Conservation (phyloP, 2,888 invertebrate genomes). For the Drosophila prostipennis region DNA sequence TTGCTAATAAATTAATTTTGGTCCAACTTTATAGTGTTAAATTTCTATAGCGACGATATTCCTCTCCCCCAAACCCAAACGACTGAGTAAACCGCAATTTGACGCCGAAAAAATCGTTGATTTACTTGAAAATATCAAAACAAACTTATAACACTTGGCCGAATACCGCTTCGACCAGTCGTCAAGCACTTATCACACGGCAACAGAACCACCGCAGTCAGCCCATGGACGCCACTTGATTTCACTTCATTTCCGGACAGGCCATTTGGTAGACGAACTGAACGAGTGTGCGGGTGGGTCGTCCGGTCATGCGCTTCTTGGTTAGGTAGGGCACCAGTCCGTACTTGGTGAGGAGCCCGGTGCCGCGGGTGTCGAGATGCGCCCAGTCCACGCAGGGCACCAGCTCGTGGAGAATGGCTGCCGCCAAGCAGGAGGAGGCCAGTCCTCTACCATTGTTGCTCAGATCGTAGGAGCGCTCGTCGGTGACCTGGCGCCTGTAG, state of each 20-base stretch:
- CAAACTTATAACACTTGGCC: conserved; percentile 5
- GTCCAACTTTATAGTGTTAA: too few species aligned
- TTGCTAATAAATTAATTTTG: too few species aligned
- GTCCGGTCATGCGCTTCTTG: conserved; percentile 86
- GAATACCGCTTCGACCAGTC: background rate
- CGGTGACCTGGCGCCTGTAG: conserved; percentile 78
- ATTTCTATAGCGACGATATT: too few species aligned
- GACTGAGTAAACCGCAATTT: background rate
- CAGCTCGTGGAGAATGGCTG: conserved; percentile 89
- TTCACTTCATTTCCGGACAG: conserved; percentile 76
- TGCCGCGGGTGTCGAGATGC: conserved; percentile 90
- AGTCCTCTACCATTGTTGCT: conserved; percentile 86
- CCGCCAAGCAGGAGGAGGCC: conserved; percentile 88
- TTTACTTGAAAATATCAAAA: conserved; percentile 16
- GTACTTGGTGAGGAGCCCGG: conserved; percentile 86
- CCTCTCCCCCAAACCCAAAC: too few species aligned
- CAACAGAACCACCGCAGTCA: conserved; percentile 1
- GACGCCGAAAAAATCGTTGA: conserved; percentile 8
- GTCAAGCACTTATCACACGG: conserved; percentile 9
- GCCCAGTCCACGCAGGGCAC: conserved; percentile 88
- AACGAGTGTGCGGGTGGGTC: conserved; percentile 87
- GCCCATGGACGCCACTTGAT: background rate
- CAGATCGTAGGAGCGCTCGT: conserved; percentile 84
- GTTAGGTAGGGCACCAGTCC: conserved; percentile 87
- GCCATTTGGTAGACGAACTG: conserved; percentile 85